Percentiles rank a stretch among this genome's conserved stretches.
phyloP scores from a whole-genome alignment of 1,140 invertebrate genomes.

The Copidosoma floridanum region DNA sequence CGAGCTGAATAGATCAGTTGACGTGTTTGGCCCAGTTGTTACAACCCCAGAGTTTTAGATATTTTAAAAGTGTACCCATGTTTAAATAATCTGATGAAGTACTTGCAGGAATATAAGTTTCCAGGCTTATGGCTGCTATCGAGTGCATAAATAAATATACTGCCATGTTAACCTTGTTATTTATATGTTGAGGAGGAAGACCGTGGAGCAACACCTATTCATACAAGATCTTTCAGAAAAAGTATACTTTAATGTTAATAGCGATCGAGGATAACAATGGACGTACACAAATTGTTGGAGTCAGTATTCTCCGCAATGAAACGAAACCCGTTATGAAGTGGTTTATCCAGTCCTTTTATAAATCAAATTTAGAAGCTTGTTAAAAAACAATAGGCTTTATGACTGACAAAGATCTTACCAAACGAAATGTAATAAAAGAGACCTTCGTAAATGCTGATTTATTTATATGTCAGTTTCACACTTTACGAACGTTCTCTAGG shows the following conservation, averaged over 20 bases:
- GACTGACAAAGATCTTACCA: conserved; percentile 25
- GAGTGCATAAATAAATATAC: too few species aligned
- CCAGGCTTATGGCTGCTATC: too few species aligned
- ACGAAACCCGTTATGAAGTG: neutral
- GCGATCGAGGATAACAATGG: conserved; percentile 10
- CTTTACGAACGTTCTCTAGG: conserved; percentile 14
- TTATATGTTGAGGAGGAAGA: too few species aligned
- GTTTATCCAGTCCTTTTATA: conserved; percentile 20
- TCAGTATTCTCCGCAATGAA: conserved; percentile 9
- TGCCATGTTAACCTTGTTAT: too few species aligned
- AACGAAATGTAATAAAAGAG: conserved; percentile 18
- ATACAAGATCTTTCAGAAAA: conserved; percentile 10
- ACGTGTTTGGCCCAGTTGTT: too few species aligned
- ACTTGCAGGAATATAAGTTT: too few species aligned
- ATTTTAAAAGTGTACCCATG: too few species aligned
- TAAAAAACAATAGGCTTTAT: conserved; percentile 20
- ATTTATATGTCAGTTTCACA: conserved; percentile 25
- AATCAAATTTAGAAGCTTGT: conserved; percentile 5
- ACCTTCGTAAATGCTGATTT: conserved; percentile 17
- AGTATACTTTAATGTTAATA: neutral
- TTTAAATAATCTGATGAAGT: too few species aligned
- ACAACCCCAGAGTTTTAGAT: too few species aligned
- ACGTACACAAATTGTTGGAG: neutral
- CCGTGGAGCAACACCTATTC: too few species aligned
- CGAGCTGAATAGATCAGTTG: too few species aligned